Evolutionary conservation across 2,888 invertebrate species (phyloP), one percentile per base, ranked within the genome.

Genomic region (Melipona bicolor): DNA sequence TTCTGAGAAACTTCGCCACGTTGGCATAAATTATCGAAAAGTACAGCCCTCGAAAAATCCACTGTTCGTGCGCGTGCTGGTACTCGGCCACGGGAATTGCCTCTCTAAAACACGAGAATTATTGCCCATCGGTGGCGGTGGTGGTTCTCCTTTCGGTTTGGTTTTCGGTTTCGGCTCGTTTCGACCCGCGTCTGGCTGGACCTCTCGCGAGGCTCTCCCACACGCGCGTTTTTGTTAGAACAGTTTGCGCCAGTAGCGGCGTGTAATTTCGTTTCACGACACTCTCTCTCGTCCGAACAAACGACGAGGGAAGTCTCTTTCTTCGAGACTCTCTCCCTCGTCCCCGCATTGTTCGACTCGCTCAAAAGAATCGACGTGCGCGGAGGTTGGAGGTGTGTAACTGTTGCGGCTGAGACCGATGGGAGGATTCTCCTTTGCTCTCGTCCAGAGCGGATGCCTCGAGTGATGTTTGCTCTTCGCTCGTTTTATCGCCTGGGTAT

Each of bases 21-120:
- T 87, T 88, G 87, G 84, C 86, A 84, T 88, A 89, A 89, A 88
- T 89, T 89, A 89, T 88, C 87, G 87, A 87, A 89, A 89, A 89
- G 88, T 88, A 84, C 86, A 87, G 83, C 83, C 83, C 83, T 84
- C 83, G 84, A 88, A 88, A 89, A 61, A 87, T 85, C 79, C 81
- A 79, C 77, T 79, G 86, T 68, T 81, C 82, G 74, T 74, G 82
- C 59, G 74, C 76, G 71, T 73, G 84, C 83, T 43, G 80, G 78
- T 78, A 87, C 83, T 79, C 81, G 77, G 77, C 84, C 78, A 9
- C 43, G 77, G 81, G 82, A 88, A 87, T 83, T 88, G 84, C 83
- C 85, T 84, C 88, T 84, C 87, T 89, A 89, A 89, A 89, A 84
- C 89, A 88, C 61, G 84, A 88, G 89, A 89, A 85, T 89, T 89